A percentile compares a stretch with the other conserved stretches of the same genome.
Evolutionary conservation across 2,888 invertebrate genomes (phyloP).

Genomic region (Bombylius major): DNA sequence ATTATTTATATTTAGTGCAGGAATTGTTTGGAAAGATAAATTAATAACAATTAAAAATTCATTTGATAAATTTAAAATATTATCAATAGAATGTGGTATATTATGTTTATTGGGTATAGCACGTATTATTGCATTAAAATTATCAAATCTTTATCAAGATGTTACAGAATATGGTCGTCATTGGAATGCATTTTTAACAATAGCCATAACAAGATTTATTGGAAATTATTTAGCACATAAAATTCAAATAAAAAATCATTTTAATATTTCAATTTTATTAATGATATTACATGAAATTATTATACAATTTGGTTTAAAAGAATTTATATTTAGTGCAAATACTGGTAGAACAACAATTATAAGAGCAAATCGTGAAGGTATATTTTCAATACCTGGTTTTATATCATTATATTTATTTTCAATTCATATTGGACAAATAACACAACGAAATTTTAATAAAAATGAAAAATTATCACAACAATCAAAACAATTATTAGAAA

Average conservation of each 20-base stretch:
- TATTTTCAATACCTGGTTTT: constrained; percentile 76
- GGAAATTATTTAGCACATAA: constrained; percentile 36
- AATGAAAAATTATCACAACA: background rate
- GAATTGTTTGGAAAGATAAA: constrained; percentile 32
- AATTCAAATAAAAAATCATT: background rate
- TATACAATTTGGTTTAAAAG: constrained; percentile 48
- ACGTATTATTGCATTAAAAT: constrained; percentile 47
- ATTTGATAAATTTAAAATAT: background rate
- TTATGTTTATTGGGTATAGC: constrained; percentile 43
- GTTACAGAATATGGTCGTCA: constrained; percentile 91
- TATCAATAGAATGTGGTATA: background rate
- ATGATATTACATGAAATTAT: constrained; percentile 52
- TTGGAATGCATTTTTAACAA: constrained; percentile 96
- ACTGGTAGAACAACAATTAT: constrained; percentile 47
- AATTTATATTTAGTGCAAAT: constrained; percentile 53
- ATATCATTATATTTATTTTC: constrained; percentile 69
- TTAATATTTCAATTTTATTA: constrained; percentile 35
- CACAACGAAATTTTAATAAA: too few relatives aligned
- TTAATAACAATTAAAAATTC: background rate
- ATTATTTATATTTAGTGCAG: constrained; percentile 70
- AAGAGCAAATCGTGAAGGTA: constrained; percentile 82
- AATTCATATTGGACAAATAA: constrained; percentile 38
- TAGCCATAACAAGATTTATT: constrained; percentile 68
- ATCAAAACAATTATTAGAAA: background rate
- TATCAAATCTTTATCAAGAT: constrained; percentile 73